A percentile compares a stretch with the other conserved stretches of the same genome.
These are phyloP conservation scores for Pogonocherus hispidulus DNA, from an alignment of 2,888 invertebrate species.

Conservation along the genomic window DNA sequence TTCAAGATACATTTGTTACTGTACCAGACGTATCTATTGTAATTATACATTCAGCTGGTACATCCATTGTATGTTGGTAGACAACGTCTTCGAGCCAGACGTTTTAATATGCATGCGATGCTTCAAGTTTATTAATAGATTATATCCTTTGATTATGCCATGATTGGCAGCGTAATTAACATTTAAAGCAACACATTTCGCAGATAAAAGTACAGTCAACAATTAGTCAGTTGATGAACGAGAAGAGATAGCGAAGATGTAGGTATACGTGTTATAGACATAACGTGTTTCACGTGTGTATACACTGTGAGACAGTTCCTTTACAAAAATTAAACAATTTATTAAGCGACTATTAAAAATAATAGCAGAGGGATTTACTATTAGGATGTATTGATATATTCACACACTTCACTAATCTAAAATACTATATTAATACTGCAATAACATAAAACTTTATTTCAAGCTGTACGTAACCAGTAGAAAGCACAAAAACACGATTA, in stretches of 20 bases:
- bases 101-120: slow-evolving; percentile 48
- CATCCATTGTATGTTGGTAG: slow-evolving; percentile 23
- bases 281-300: too few relatives aligned
- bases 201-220: slow-evolving; percentile 1
- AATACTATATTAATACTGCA: too few relatives aligned
- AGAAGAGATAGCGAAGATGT: background rate
- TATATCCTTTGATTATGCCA: slow-evolving; percentile 49
- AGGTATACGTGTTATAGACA: too few relatives aligned
- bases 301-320: too few relatives aligned
- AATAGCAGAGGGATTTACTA: too few relatives aligned
- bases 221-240: background rate
- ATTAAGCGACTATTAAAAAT: too few relatives aligned
- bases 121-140: slow-evolving; percentile 53
- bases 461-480: too few relatives aligned
- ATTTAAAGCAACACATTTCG: slow-evolving; percentile 34
- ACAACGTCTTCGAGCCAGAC: slow-evolving; percentile 33
- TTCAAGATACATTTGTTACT: slow-evolving; percentile 14
- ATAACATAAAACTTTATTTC: too few relatives aligned
- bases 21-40: slow-evolving; percentile 27
- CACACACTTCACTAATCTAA: too few relatives aligned
- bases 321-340: too few relatives aligned
- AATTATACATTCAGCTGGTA: slow-evolving; percentile 25
- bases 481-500: too few relatives aligned
- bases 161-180: slow-evolving; percentile 54
- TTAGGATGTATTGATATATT: too few relatives aligned